Percentiles rank a stretch among this genome's conserved stretches.
These are phyloP conservation scores for Alligator mississippiensis DNA, from an alignment of 2,113 vertebrate genomes.

Conservation along the genomic window DNA sequence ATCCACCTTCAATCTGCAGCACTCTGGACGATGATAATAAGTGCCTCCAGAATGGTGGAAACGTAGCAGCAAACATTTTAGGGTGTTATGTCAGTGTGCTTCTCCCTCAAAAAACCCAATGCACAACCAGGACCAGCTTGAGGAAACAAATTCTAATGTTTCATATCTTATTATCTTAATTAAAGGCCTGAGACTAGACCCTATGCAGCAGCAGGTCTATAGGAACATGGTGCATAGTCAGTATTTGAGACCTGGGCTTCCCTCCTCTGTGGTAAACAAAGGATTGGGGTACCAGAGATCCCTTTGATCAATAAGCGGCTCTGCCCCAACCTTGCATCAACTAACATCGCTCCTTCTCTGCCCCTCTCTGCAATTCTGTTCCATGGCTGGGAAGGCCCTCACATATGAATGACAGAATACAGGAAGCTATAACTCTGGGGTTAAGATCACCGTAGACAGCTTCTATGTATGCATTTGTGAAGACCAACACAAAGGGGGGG, in stretches of 20 bases:
- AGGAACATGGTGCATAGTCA: not conserved
- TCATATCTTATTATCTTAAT: not conserved
- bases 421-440: not conserved
- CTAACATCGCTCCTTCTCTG: not conserved
- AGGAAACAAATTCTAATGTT: not conserved
- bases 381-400: not conserved
- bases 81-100: not conserved
- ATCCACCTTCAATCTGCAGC: not conserved
- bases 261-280: not conserved
- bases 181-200: not conserved
- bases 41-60: not conserved
- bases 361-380: not conserved
- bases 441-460: not conserved
- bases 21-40: not conserved
- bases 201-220: not conserved
- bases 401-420: not conserved
- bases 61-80: not conserved
- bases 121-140: no score
- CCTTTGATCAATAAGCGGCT: not conserved
- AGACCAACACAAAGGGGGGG: not conserved
- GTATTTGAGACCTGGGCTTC: not conserved
- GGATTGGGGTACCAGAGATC: not conserved
- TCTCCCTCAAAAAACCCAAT: not conserved
- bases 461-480: fast-evolving
- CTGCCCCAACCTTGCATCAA: not conserved